Evolutionary conservation across 2,113 vertebrate genomes (phyloP), one percentile per base, ranked within the genome.

Genomic region (Gymnarchus niloticus): DNA sequence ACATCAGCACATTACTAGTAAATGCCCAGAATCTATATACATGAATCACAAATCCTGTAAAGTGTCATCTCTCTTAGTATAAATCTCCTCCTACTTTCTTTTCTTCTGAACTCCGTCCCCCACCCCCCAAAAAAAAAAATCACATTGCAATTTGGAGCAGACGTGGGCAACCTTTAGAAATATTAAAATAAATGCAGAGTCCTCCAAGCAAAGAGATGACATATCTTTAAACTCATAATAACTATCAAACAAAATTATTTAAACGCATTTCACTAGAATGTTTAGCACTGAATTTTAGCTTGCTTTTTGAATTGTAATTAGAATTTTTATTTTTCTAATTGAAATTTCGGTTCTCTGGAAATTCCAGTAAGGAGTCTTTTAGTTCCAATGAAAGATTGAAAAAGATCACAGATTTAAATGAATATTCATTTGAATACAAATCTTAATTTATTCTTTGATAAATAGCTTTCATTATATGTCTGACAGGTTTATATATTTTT

Each of bases 131-230:
- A n/a, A n/a, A n/a, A n/a, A 33, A 69, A 19, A 51, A 33, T 61
- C 21, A 83, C 33, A 83, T 6, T 41, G 78, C 48, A 54, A 73
- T 91, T 90, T 59, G 77, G 91, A 93, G 91, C 91, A 92, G 90
- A 92, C 89, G 92, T 94, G 93, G 92, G 93, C 88, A 93, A 92
- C 93, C 91, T 94, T 94, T 91, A 93, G 93, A 91, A 88, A 88
- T 90, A 90, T 91, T 91, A 92, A 94, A 91, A 93, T 90, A 93
- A 89, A 93, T 90, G 90, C 90, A 90, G 83, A 77, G 87, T 88
- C 89, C 89, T 90, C 90, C 90, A 87, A 89, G 90, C 87, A 88
- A 87, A 81, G 89, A 89, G 91, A 89, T 88, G 61, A 49, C 51
- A 76, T 84, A 41, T 51, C 61, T 76, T 69, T 19, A 84, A 69